Conservation (phyloP, 2,888 invertebrate genomes). For the Plagiodera versicolora region DNA sequence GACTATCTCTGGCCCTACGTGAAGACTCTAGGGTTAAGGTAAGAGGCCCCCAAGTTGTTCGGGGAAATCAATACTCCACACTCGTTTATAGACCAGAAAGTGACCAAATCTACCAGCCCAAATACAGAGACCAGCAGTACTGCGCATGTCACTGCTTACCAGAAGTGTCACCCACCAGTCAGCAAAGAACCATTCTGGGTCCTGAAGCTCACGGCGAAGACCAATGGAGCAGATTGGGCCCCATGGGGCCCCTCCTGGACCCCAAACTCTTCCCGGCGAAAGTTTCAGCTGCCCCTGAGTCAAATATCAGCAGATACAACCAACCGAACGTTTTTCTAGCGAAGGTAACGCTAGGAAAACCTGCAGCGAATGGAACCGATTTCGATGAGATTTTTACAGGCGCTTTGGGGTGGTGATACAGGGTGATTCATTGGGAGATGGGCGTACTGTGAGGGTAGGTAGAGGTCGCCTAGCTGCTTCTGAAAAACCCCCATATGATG, state of each 20-base stretch:
- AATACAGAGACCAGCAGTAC: conserved; percentile 49
- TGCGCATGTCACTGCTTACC: conserved; percentile 45
- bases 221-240: conserved; percentile 56
- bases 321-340: conserved; percentile 65
- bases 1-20: conserved; percentile 66
- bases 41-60: too few relatives aligned
- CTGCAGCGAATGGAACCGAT: not conserved
- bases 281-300: conserved; percentile 61
- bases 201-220: conserved; percentile 44
- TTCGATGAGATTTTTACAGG: too few relatives aligned
- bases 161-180: conserved; percentile 19
- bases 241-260: conserved; percentile 65
- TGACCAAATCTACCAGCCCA: conserved; percentile 55
- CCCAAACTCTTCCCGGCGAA: conserved; percentile 64
- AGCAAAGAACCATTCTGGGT: conserved; percentile 37
- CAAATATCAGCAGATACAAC: conserved; percentile 58
- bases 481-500: too few relatives aligned
- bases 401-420: too few relatives aligned
- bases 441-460: too few relatives aligned
- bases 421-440: too few relatives aligned
- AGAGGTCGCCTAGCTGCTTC: too few relatives aligned
- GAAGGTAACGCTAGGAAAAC: conserved; percentile 55
- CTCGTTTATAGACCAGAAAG: conserved; percentile 58
- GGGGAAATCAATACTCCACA: too few relatives aligned
- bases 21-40: conserved; percentile 49